These are phyloP conservation scores for Channa striata DNA, from an alignment of 2,797 vertebrate species.

Conservation along the genomic window DNA sequence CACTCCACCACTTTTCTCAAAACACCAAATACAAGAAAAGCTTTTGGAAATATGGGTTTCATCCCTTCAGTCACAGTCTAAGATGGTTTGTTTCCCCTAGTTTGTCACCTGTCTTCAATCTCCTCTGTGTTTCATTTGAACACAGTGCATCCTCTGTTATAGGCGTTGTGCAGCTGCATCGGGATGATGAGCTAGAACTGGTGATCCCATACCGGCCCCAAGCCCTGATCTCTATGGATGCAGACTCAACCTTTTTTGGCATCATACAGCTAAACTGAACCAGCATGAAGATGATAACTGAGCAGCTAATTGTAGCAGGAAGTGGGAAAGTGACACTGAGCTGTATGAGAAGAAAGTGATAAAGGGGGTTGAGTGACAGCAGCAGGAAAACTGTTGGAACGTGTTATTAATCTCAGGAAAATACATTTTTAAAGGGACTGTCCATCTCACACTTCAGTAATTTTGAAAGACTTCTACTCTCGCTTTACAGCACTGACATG, in stretches of 20 bases:
- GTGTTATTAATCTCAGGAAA: slow-evolving; percentile 13
- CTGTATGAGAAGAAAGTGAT: slow-evolving; percentile 61
- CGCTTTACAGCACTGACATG: background rate
- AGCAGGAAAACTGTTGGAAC: slow-evolving; percentile 34
- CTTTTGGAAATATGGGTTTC: slow-evolving; percentile 5
- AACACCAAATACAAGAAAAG: background rate
- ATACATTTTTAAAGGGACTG: slow-evolving; percentile 16
- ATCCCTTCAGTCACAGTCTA: background rate
- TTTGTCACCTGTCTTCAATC: background rate
- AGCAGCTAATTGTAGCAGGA: slow-evolving; percentile 50
- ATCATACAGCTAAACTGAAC: slow-evolving; percentile 75
- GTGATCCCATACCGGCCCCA: slow-evolving; percentile 63
- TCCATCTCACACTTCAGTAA: background rate
- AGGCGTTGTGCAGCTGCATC: slow-evolving; percentile 70
- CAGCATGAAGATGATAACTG: slow-evolving; percentile 20
- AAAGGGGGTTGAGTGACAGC: slow-evolving; percentile 54
- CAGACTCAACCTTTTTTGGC: slow-evolving; percentile 74
- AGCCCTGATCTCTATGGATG: slow-evolving; percentile 62
- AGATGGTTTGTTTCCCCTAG: background rate
- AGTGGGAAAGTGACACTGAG: slow-evolving; percentile 40
- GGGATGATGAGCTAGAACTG: slow-evolving; percentile 64
- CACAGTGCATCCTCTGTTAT: slow-evolving; percentile 14
- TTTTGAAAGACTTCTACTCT: slow-evolving; percentile 13
- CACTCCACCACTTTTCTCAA: background rate
- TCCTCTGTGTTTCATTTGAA: background rate